Evolutionary conservation across 2,797 vertebrate genomes (phyloP), one percentile per base, ranked within the genome.

Genomic region (Dallia pectoralis): DNA sequence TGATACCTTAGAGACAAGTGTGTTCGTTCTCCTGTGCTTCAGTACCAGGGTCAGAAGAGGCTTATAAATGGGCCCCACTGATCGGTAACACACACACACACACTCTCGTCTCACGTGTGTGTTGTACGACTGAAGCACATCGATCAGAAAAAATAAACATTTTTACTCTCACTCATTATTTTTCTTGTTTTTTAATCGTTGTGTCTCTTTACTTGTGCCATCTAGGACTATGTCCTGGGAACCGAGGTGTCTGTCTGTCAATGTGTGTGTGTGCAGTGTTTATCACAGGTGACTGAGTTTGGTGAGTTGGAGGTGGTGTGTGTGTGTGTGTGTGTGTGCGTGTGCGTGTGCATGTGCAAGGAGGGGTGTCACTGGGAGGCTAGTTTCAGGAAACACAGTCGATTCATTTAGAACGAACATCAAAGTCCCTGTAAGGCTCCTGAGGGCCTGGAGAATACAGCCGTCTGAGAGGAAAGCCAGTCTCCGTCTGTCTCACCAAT

Each of bases 361-460:
- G 70, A 68, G 80, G 81, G 81, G 79, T 79, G 69, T 83, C 80
- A 81, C 84, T 84, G 82, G 40, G 81, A 87, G 87, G 87, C 81
- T 79, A 53, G 76, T 80, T 86, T 91, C 84, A 83, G 85, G 88
- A 84, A 90, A 83, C 89, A 83, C 77, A 88, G 84, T 88, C 85
- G 82, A 89, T 91, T 91, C 87, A 89, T 92, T 90, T 91, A 89
- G 87, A 89, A 86, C 81, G 77, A 88, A 91, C 89, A 90, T 92
- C 90, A 92, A 92, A 92, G 90, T 89, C 81, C 76, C 80, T 82
- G 84, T 87, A 90, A 87, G 83, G 89, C 86, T 91, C 89, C 89
- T 90, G 74, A 72, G 87, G 89, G 87, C 84, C 81, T 74, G 63
- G 79, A 88, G 89, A 87, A 87, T 91, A 89, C 89, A 90, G 87